phyloP scores from a whole-genome alignment of 35 echinoderm and acorn worm species.

The Acanthaster planci region DNA sequence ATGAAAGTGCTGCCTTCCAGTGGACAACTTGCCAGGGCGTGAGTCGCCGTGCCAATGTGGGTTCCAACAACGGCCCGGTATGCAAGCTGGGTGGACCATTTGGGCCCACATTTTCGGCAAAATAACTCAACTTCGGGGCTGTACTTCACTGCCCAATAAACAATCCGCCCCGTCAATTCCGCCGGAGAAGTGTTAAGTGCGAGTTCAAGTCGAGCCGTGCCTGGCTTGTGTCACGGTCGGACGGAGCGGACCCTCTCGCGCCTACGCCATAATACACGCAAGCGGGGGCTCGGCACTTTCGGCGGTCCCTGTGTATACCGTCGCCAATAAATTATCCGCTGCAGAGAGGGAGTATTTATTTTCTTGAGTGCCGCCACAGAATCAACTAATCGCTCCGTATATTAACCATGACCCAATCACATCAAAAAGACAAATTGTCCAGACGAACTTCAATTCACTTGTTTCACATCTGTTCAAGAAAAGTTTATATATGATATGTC shows the following conservation, averaged over 20 bases:
- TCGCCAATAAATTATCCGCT: conserved; percentile 1
- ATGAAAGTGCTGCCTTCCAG: too few relatives aligned
- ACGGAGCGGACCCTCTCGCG: background rate
- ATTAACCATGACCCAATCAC: conserved; percentile 15
- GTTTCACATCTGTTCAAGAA: background rate
- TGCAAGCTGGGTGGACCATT: too few relatives aligned
- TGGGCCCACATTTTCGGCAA: too few relatives aligned
- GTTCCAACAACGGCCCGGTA: too few relatives aligned
- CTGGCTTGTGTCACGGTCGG: background rate
- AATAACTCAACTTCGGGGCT: too few relatives aligned
- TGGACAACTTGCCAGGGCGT: too few relatives aligned
- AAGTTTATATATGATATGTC: too few relatives aligned
- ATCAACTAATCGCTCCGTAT: background rate
- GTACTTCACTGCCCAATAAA: background rate
- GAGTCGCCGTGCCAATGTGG: too few relatives aligned
- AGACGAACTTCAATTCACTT: background rate
- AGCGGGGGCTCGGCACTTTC: too few relatives aligned
- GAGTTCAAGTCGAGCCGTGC: background rate
- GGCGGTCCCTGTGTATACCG: background rate
- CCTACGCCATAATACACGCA: too few relatives aligned
- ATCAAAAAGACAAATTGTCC: background rate
- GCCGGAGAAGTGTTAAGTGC: conserved; percentile 2
- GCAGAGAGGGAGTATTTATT: conserved; percentile 10
- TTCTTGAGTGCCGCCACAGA: background rate
- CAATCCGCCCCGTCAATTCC: background rate